Evolutionary conservation across 1,140 invertebrate genomes (phyloP).

Genomic region (Drosophila nikananu): DNA sequence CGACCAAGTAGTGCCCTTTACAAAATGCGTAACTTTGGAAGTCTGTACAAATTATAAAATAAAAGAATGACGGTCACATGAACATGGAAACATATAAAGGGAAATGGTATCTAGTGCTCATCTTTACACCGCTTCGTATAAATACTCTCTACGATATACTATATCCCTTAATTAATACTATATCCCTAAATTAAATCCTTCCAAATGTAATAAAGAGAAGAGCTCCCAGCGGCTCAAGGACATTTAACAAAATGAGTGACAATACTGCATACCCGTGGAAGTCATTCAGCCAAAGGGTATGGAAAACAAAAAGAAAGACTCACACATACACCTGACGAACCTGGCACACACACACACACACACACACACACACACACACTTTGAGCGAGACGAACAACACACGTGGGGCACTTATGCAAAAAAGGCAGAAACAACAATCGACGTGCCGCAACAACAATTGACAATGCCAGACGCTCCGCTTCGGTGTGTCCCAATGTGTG

Average conservation of each 20-base stretch:
- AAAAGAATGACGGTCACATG: no score
- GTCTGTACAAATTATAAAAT: no score
- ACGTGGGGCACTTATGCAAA: slow-evolving; percentile 77
- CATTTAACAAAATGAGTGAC: no score
- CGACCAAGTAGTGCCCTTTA: background rate
- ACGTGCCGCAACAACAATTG: slow-evolving; percentile 71
- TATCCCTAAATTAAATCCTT: background rate
- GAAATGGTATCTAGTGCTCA: background rate
- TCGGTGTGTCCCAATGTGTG: slow-evolving; percentile 16
- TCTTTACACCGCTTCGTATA: no score
- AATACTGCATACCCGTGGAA: background rate
- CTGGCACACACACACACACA: slow-evolving; percentile 26
- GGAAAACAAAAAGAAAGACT: slow-evolving; percentile 13
- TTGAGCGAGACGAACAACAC: slow-evolving; percentile 29
- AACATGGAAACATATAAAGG: background rate
- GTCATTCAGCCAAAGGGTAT: background rate
- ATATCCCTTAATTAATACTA: background rate
- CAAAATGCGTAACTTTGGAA: no score
- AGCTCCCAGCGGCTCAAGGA: no score
- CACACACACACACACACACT: slow-evolving; percentile 38
- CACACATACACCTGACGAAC: slow-evolving; percentile 55
- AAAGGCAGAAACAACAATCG: slow-evolving; percentile 80
- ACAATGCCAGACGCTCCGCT: slow-evolving; percentile 71
- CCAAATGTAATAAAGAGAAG: no score
- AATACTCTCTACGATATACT: no score